Percentiles rank a stretch among this genome's conserved stretches.
Conservation (phyloP, 2,113 vertebrate genomes). For the Cyphomyrus discorhynchus region DNA sequence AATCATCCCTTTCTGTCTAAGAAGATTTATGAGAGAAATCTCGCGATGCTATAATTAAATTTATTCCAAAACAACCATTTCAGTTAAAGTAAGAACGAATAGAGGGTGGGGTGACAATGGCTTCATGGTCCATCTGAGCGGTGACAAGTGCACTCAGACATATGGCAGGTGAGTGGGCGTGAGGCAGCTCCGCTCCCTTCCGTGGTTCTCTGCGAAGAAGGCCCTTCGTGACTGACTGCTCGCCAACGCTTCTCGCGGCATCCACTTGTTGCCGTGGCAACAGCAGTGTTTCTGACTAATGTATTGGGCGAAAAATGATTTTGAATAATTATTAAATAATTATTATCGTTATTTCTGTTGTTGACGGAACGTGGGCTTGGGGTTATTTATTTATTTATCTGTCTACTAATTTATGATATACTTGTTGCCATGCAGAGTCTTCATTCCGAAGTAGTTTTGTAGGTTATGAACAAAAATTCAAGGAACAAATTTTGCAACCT, state of each 20-base stretch:
- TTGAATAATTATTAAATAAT: constrained; percentile 1
- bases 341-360: constrained; percentile 1
- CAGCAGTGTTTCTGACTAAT: constrained; percentile 13
- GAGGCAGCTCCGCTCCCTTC: not conserved
- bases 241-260: constrained; percentile 9
- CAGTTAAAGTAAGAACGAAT: not conserved
- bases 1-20: not conserved
- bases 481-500: not conserved
- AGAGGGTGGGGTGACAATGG: not conserved
- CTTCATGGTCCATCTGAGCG: constrained; percentile 1
- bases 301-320: not conserved
- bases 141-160: constrained; percentile 15
- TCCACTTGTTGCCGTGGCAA: constrained; percentile 11
- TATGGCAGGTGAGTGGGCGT: constrained; percentile 11
- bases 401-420: not conserved
- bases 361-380: not conserved
- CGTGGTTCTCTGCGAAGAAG: not conserved
- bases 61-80: not conserved
- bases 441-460: not conserved
- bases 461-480: not conserved
- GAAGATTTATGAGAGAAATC: not conserved
- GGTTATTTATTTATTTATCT: not conserved
- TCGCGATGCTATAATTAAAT: not conserved
- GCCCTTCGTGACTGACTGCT: constrained; percentile 15
- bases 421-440: not conserved